phyloP scores from a whole-genome alignment of 1,140 invertebrate species.

The Magallana gigas region DNA sequence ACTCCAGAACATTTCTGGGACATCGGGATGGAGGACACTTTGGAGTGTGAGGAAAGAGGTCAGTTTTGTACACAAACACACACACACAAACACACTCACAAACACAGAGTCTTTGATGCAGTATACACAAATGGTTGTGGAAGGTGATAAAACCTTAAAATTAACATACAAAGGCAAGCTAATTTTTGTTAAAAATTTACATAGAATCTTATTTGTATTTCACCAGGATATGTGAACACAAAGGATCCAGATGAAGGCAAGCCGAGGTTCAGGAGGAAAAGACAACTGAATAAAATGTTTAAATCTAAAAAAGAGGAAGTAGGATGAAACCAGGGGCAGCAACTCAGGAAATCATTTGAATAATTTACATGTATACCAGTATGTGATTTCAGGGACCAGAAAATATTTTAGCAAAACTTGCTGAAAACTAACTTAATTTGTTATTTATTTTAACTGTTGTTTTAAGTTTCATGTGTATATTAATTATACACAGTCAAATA shows the following conservation, averaged over 20 bases:
- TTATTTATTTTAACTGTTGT: too few species aligned
- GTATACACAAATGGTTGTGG: background rate
- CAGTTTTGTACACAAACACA: slow-evolving; percentile 19
- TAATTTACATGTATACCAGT: too few species aligned
- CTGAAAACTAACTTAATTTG: too few species aligned
- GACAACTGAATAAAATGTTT: slow-evolving; percentile 50
- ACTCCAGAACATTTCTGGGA: slow-evolving; percentile 79
- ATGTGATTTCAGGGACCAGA: too few species aligned
- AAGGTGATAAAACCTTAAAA: background rate
- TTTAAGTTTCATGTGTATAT: too few species aligned
- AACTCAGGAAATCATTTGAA: background rate
- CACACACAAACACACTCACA: too few species aligned
- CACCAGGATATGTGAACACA: slow-evolving; percentile 47
- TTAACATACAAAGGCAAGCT: background rate
- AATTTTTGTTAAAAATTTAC: background rate
- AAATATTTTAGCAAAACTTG: too few species aligned
- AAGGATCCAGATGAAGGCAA: slow-evolving; percentile 38
- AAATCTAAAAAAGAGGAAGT: slow-evolving; percentile 46
- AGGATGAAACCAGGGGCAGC: background rate
- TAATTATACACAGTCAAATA: too few species aligned
- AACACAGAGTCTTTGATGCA: too few species aligned
- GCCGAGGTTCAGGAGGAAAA: slow-evolving; percentile 41
- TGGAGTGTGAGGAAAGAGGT: slow-evolving; percentile 76
- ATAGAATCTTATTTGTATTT: background rate
- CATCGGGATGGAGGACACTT: slow-evolving; percentile 76